Base-by-base conservation (phyloP, 2,888 invertebrate genomes). In the Macrophya alboannulata region DNA sequence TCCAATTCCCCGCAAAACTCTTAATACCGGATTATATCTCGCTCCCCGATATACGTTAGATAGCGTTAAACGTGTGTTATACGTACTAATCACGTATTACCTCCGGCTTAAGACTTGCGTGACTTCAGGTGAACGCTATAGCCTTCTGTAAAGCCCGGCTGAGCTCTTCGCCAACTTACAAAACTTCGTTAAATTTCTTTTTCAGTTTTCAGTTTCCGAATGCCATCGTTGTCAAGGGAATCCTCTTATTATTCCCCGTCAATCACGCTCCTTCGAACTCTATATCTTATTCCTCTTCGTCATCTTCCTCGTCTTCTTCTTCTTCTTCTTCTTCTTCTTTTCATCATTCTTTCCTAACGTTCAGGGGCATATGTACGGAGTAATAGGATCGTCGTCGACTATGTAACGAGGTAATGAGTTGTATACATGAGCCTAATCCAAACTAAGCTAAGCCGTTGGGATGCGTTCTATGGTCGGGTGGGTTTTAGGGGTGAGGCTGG, bases 361-460 rank as follows among this genome's bases (percentile, higher is more conserved):
- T 68, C 31, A 5, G 48, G 48, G 51, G 17, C n/a, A 37, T 51
- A 68, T 31, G 68, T 68, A 45, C 45, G 45, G 45, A n/a, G 72
- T 74, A 74, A 74, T 74, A 45, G 72, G 72, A 74, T 74, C 72
- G 43, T 74, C 72, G 43, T 74, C 72, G 72, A 74, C 81, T 81
- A 43, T 68, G 86, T 90, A 91, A 91, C 89, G 90, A 90, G 88
- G 89, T 90, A 90, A 90, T 91, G 89, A 90, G 90, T 90, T 89
- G 90, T 91, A 89, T 90, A 89, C 89, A 89, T 89, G 89, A 90
- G 90, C 88, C 91, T 92, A 92, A 92, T 92, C 90, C 90, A 89
- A 90, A 89, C 90, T 90, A 89, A 89, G 90, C 88, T 91, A 89
- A 90, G 90, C 88, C 88, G 71, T 72, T 82, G 25, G 85, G 65